Evolutionary conservation across 2,797 vertebrate genomes (phyloP), one percentile per base, ranked within the genome.

Genomic region (Neosilurus hyrtlii): DNA sequence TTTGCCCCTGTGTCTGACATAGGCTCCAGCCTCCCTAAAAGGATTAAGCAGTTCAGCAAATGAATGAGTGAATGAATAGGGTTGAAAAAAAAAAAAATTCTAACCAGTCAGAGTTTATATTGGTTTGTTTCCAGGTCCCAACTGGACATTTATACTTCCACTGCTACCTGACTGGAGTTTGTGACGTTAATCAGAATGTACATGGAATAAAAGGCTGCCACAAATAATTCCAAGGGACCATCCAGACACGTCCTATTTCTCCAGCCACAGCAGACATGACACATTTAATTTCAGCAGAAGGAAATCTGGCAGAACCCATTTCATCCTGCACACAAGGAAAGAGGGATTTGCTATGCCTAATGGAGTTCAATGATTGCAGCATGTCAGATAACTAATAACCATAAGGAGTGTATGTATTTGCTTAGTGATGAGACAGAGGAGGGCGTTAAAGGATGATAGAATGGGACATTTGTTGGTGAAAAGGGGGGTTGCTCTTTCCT

Each of bases 311-410:
- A 91, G 94, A 94, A 89, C 92, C 90, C 85, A 91, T 92, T 93
- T 93, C 88, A 93, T 93, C 90, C 88, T 82, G 85, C 87, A 90
- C 88, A 92, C 88, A 90, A 76, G 65, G 89, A 85, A 89, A 90
- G 86, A 88, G 90, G 90, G 92, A 92, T 94, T 93, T 92, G 88
- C 90, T 88, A 89, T 88, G 89, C 91, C 92, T 94, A 93, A 94
- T 94, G 89, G 93, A 93, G 91, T 93, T 94, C 92, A 93, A 92
- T 93, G 92, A 94, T 92, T 92, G 88, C 89, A 92, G 90, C 89
- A 86, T 93, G 93, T 92, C 92, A 93, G 89, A 94, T 90, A 88
- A 86, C 85, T 90, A 89, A 90, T 87, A 89, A 87, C 86, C 86
- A 85, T 88, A 87, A 88, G 86, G 84, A 86, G 90, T 88, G 89